phyloP scores from a whole-genome alignment of 2,113 vertebrate species.

The Poeciliopsis turrubarensis region DNA sequence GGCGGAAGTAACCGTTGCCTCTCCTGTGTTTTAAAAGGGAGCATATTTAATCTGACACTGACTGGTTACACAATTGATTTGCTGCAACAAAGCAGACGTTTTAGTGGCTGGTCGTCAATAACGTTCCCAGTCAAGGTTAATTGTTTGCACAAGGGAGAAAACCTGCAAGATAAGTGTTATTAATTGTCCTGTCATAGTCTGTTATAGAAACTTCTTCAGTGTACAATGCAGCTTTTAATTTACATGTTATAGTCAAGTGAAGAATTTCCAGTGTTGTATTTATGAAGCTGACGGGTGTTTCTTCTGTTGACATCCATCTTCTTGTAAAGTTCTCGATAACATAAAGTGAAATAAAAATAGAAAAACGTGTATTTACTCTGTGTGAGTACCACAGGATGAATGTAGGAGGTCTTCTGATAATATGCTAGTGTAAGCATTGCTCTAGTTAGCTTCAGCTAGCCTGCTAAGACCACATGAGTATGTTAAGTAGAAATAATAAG shows the following conservation, averaged over 20 bases:
- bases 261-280: not conserved
- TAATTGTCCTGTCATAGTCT: not conserved
- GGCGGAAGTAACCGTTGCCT: not conserved
- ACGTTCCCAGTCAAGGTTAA: not conserved
- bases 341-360: no score
- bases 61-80: constrained; percentile 26
- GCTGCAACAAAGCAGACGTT: not conserved
- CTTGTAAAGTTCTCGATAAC: not conserved
- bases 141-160: not conserved
- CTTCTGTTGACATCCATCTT: constrained; percentile 30
- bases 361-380: no score
- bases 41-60: constrained; percentile 3
- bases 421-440: not conserved
- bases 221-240: constrained; percentile 1
- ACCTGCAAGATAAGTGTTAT: constrained; percentile 1
- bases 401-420: not conserved
- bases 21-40: not conserved
- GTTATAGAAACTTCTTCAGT: not conserved
- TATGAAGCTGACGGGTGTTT: not conserved
- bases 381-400: not conserved
- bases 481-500: not conserved
- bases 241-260: not conserved
- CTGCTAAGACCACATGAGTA: no score
- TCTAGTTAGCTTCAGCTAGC: no score
- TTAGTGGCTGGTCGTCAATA: constrained; percentile 17